A percentile compares a stretch with the other conserved stretches of the same genome.
These are phyloP conservation scores for Arbacia lixula DNA, from an alignment of 53 echinoderm and acorn worm genomes.

Conservation along the genomic window DNA sequence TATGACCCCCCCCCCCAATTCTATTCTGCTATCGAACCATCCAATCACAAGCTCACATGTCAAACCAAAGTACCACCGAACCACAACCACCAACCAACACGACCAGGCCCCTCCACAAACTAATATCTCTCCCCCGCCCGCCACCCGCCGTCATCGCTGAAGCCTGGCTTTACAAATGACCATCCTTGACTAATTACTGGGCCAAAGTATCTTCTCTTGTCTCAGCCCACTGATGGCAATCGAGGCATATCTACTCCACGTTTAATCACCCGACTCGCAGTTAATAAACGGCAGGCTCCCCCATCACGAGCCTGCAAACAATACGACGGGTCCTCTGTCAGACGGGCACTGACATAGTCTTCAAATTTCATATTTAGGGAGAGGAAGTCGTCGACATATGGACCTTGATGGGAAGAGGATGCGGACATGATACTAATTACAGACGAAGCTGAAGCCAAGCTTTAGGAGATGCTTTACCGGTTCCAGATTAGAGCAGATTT, in stretches of 20 bases:
- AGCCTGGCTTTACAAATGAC: slow-evolving; percentile 28
- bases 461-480: no score
- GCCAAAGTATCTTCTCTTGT: slow-evolving; percentile 27
- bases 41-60: neutral
- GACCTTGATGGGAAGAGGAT: slow-evolving; percentile 1
- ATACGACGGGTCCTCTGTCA: neutral
- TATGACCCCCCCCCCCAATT: neutral
- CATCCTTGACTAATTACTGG: slow-evolving; percentile 24
- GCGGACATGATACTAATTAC: slow-evolving; percentile 37
- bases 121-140: neutral
- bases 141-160: neutral
- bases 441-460: no score
- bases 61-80: neutral
- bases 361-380: neutral
- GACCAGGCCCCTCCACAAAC: neutral
- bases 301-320: slow-evolving; percentile 38
- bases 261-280: slow-evolving; percentile 40
- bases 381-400: slow-evolving; percentile 13
- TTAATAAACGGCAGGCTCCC: slow-evolving; percentile 21
- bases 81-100: neutral
- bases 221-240: slow-evolving; percentile 20
- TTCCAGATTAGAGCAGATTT: no score
- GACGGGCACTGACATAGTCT: neutral
- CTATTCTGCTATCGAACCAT: neutral
- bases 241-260: slow-evolving; percentile 18